Evolutionary conservation across 1,140 invertebrate genomes (phyloP).

Genomic region (Euwallacea fornicatus): DNA sequence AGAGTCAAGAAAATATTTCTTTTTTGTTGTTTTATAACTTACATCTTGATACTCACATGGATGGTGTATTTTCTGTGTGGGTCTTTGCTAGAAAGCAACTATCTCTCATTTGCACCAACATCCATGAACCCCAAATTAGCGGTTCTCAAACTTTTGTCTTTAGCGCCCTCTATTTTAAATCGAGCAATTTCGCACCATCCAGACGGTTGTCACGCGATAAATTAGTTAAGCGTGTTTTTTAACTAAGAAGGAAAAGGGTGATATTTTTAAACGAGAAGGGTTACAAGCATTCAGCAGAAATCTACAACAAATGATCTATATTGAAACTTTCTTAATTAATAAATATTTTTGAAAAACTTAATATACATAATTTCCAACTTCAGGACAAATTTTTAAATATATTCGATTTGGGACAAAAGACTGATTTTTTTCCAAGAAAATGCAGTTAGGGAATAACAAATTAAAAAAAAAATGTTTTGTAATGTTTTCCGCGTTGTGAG

Average conservation of each 20-base stretch:
- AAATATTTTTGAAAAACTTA: constrained; percentile 6
- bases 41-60: no score
- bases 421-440: neutral
- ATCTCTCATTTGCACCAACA: no score
- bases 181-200: no score
- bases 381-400: neutral
- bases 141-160: no score
- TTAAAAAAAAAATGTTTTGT: constrained; percentile 7
- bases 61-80: no score
- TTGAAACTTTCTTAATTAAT: neutral
- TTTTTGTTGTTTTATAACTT: no score
- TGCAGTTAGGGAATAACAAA: constrained; percentile 8
- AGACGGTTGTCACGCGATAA: constrained; percentile 21
- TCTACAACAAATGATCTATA: neutral
- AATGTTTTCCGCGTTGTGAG: neutral
- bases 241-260: constrained; percentile 36
- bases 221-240: constrained; percentile 28
- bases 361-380: neutral
- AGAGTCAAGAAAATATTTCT: no score
- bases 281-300: neutral
- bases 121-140: no score
- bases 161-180: no score
- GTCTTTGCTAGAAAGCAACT: no score
- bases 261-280: constrained; percentile 26
- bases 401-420: neutral